These are phyloP conservation scores for Germaria angustata DNA, from an alignment of 2,888 invertebrate genomes.

Conservation along the genomic window DNA sequence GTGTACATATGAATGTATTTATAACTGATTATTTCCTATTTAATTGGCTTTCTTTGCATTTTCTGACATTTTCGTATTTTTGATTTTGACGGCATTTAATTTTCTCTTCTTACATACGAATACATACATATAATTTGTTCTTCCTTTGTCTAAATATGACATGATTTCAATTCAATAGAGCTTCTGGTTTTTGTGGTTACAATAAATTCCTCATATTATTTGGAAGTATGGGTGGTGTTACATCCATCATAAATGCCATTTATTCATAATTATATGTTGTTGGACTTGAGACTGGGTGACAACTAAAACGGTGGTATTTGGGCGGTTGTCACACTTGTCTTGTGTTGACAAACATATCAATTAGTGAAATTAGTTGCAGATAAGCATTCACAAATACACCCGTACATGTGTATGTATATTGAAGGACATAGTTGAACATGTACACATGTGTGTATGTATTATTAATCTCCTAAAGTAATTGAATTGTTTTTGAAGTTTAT, in stretches of 20 bases:
- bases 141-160: conserved; percentile 52
- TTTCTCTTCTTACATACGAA: conserved; percentile 23
- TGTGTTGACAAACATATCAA: conserved; percentile 72
- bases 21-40: conserved; percentile 31
- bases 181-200: conserved; percentile 51
- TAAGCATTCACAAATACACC: conserved; percentile 20
- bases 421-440: background rate
- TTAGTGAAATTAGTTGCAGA: conserved; percentile 73
- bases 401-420: background rate
- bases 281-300: background rate
- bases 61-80: conserved; percentile 54
- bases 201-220: background rate
- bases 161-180: conserved; percentile 42
- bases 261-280: conserved; percentile 58
- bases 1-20: background rate
- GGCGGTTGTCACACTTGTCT: conserved; percentile 59
- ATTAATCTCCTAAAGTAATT: conserved; percentile 58
- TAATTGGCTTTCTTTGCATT: conserved; percentile 64
- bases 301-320: conserved; percentile 32
- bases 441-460: no score
- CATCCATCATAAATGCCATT: conserved; percentile 35
- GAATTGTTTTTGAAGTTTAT: conserved; percentile 49
- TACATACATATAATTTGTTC: background rate
- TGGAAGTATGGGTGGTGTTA: conserved; percentile 16
- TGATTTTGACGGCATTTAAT: conserved; percentile 44